phyloP scores from a whole-genome alignment of 2,888 invertebrate genomes.

The Andricus quercusramuli region DNA sequence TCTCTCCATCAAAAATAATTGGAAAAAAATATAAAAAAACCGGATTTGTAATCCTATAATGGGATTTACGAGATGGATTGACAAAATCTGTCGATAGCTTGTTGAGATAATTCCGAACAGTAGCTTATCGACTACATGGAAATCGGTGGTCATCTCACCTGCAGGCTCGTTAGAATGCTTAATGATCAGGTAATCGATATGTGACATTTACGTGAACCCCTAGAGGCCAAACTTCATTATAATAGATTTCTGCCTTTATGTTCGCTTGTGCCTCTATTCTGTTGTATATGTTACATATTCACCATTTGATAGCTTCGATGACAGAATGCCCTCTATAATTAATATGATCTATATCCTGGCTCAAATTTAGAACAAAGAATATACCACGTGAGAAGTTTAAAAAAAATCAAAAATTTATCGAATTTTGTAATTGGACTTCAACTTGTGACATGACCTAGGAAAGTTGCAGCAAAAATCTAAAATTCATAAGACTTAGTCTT shows the following conservation, averaged over 20 bases:
- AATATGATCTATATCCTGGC: not conserved
- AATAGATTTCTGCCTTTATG: slow-evolving; percentile 39
- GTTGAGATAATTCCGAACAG: slow-evolving; percentile 9
- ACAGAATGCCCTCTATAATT: not conserved
- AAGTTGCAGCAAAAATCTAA: too few species aligned
- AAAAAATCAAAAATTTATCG: too few species aligned
- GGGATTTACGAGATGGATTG: not conserved
- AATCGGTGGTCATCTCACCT: slow-evolving; percentile 18
- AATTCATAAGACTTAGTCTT: too few species aligned
- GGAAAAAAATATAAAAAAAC: not conserved
- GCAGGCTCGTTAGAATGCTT: slow-evolving; percentile 25
- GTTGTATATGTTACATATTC: slow-evolving; percentile 6
- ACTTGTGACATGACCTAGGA: too few species aligned
- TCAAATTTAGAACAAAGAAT: not conserved
- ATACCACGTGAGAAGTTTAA: too few species aligned
- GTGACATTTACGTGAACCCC: slow-evolving; percentile 26
- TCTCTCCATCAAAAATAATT: not conserved
- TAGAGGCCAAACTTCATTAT: slow-evolving; percentile 11
- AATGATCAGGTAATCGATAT: slow-evolving; percentile 36
- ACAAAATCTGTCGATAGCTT: slow-evolving; percentile 6
- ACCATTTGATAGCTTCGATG: not conserved
- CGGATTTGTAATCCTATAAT: not conserved
- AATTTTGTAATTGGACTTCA: too few species aligned
- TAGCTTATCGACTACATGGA: slow-evolving; percentile 13
- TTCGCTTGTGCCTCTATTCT: slow-evolving; percentile 5